These are phyloP conservation scores for Lasiurus borealis DNA, from an alignment of 2,113 vertebrate genomes.

Conservation along the genomic window DNA sequence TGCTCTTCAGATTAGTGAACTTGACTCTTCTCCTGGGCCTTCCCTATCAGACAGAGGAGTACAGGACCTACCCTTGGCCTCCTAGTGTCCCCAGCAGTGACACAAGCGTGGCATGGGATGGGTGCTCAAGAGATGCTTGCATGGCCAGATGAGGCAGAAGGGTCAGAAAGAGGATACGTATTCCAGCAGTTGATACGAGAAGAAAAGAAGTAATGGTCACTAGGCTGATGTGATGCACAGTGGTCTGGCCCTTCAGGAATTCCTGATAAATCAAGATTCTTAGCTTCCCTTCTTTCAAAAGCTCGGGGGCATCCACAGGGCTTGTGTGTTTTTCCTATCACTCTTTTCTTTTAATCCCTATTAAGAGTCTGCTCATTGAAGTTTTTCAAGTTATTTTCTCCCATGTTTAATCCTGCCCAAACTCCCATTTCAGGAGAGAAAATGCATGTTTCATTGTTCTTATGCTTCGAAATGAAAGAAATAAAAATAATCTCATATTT, in stretches of 20 bases:
- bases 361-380: background rate
- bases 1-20: background rate
- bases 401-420: background rate
- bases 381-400: background rate
- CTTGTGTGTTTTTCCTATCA: background rate
- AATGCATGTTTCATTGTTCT: background rate
- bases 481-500: background rate
- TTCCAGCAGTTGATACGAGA: background rate
- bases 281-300: background rate
- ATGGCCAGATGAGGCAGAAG: background rate
- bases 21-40: background rate
- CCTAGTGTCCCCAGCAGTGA: background rate
- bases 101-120: background rate
- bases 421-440: background rate
- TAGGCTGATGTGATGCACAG: background rate
- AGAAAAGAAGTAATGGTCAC: background rate
- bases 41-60: background rate
- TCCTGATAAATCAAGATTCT: background rate
- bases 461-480: constrained; percentile 37
- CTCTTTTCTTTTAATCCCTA: background rate
- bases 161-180: background rate
- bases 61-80: background rate
- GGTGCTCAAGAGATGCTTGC: background rate
- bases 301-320: background rate
- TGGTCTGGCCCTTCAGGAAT: background rate